A percentile compares a stretch with the other conserved stretches of the same genome.
phyloP scores from a whole-genome alignment of 2,797 vertebrate species.

The Leptatherina wallacei region DNA sequence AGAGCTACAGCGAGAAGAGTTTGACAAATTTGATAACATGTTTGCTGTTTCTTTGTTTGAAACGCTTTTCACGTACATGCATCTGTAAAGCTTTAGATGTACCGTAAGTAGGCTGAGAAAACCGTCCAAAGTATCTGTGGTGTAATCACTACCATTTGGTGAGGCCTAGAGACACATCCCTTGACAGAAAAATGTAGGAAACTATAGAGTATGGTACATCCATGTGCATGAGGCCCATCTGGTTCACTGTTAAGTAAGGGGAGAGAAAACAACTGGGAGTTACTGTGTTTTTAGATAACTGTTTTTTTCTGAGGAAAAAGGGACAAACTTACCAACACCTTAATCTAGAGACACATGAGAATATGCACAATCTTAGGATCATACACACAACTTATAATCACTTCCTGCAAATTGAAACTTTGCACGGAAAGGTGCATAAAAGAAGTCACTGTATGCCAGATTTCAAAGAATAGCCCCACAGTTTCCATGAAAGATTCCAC shows the following conservation, averaged over 20 bases:
- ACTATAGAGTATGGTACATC: constrained; percentile 34
- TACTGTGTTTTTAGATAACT: constrained; percentile 19
- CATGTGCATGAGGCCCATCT: constrained; percentile 57
- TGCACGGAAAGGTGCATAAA: constrained; percentile 56
- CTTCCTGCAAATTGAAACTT: constrained; percentile 49
- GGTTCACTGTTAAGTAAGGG: constrained; percentile 36
- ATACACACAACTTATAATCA: constrained; percentile 39
- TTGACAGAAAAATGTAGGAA: constrained; percentile 67
- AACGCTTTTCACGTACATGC: constrained; percentile 50
- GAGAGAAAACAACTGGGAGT: constrained; percentile 25
- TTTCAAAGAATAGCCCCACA: constrained; percentile 63
- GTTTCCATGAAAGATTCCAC: constrained; percentile 69
- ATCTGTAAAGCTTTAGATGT: constrained; percentile 73
- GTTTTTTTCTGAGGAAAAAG: neutral
- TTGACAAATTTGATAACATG: constrained; percentile 36
- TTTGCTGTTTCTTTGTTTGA: constrained; percentile 47
- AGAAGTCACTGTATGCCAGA: constrained; percentile 56
- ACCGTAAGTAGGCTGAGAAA: constrained; percentile 71
- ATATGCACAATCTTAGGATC: constrained; percentile 21
- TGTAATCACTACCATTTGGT: constrained; percentile 80
- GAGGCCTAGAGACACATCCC: constrained; percentile 62
- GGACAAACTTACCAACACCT: constrained; percentile 18
- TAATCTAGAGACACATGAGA: constrained; percentile 10
- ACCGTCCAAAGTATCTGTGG: constrained; percentile 75
- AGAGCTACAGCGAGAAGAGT: constrained; percentile 1